A percentile compares a stretch with the other conserved stretches of the same genome.
Conservation (phyloP, 2,113 vertebrate species). For the Cyphomyrus plagiostoma region DNA sequence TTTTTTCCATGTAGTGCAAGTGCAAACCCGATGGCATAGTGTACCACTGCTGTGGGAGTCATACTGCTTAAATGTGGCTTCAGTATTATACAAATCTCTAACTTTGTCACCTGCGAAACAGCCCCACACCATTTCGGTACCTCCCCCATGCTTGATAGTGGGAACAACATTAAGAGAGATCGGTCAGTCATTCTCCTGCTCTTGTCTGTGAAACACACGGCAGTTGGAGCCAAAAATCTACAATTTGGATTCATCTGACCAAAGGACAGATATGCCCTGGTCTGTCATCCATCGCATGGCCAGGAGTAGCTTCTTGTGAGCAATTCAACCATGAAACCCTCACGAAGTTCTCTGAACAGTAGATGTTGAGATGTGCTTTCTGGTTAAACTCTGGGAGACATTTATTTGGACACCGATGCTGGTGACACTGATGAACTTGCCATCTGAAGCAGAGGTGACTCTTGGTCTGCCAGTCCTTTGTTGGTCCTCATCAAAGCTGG, state of each 20-base stretch:
- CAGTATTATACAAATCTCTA: not conserved
- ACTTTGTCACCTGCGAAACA: not conserved
- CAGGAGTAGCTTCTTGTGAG: not conserved
- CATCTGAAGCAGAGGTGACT: not conserved
- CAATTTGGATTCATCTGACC: not conserved
- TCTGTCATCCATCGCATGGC: not conserved
- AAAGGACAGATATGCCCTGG: not conserved
- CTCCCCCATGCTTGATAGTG: too few species aligned
- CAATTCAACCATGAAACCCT: not conserved
- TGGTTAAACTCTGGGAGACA: not conserved
- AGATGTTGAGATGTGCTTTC: not conserved
- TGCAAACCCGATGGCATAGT: not conserved
- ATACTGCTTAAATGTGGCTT: not conserved
- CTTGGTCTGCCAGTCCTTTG: not conserved
- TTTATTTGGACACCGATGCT: not conserved
- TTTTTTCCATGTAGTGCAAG: not conserved
- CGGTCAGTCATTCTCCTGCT: not conserved
- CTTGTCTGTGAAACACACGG: not conserved
- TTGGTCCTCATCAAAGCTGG: not conserved
- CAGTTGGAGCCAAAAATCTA: not conserved
- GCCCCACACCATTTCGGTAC: not conserved
- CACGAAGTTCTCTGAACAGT: not conserved
- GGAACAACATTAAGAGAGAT: not conserved
- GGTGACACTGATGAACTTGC: not conserved
- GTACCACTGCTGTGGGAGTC: not conserved